A percentile compares a stretch with the other conserved stretches of the same genome.
These are phyloP conservation scores for Allophyes oxyacanthae DNA, from an alignment of 2,888 invertebrate genomes.

Conservation along the genomic window DNA sequence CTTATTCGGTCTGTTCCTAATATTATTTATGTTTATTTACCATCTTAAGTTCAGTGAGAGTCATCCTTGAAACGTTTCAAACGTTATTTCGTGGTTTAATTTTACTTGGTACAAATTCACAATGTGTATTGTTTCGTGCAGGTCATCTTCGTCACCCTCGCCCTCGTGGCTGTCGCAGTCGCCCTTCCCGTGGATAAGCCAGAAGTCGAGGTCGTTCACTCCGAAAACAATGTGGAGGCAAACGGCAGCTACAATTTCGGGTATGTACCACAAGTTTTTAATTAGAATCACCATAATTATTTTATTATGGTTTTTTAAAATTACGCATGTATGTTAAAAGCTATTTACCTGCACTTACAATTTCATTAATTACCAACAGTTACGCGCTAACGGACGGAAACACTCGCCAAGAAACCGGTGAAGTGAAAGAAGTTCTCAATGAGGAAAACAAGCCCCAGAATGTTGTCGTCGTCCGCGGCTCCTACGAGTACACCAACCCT, in stretches of 20 bases:
- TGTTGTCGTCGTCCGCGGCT: constrained; percentile 90
- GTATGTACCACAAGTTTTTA: constrained; percentile 23
- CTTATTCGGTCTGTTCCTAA: no score
- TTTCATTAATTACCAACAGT: constrained; percentile 22
- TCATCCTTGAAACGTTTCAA: no score
- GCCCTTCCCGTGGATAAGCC: constrained; percentile 17
- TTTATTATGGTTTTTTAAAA: no score
- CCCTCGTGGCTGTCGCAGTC: constrained; percentile 47
- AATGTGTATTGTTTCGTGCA: constrained; percentile 10
- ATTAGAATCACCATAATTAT: no score
- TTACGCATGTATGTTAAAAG: no score
- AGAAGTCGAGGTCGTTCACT: neutral
- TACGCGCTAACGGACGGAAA: constrained; percentile 89
- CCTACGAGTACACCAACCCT: constrained; percentile 86
- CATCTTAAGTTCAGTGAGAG: no score
- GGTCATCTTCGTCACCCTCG: constrained; percentile 45
- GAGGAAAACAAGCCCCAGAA: constrained; percentile 89
- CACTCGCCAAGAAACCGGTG: constrained; percentile 84
- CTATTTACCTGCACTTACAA: no score
- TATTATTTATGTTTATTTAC: no score
- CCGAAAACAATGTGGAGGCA: neutral
- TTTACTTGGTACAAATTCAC: neutral
- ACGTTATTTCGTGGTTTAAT: neutral
- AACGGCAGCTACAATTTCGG: constrained; percentile 13
- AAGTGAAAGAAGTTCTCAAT: constrained; percentile 76